Percentiles rank a stretch among this genome's conserved stretches.
Conservation (phyloP, 2,888 invertebrate species). For the Branchellion lobata region DNA sequence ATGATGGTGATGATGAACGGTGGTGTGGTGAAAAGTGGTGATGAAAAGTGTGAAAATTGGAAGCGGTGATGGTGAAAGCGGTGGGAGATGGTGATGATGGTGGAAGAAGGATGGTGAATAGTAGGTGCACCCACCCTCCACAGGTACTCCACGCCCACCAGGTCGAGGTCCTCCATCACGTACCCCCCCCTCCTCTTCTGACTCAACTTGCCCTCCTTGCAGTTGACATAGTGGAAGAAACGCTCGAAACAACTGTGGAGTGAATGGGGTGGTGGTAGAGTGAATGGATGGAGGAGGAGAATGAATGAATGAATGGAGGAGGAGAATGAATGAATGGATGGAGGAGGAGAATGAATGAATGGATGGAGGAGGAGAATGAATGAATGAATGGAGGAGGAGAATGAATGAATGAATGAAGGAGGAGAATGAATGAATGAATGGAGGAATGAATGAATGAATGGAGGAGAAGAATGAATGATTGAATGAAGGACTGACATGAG, state of each 20-base stretch:
- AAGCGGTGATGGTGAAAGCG: too few relatives aligned
- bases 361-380: too few relatives aligned
- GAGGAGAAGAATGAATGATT: not conserved
- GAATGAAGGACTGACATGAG: slow-evolving; percentile 72
- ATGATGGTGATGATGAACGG: too few relatives aligned
- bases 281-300: not conserved
- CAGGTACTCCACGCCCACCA: slow-evolving; percentile 92
- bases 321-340: slow-evolving; percentile 4
- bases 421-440: not conserved
- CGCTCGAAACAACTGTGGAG: slow-evolving; percentile 68
- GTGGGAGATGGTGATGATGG: too few relatives aligned
- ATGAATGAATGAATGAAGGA: not conserved
- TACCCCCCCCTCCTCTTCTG: slow-evolving; percentile 77
- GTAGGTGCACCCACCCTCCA: slow-evolving; percentile 71
- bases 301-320: not conserved
- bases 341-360: too few relatives aligned
- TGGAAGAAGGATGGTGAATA: not conserved
- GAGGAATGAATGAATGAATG: not conserved
- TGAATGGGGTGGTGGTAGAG: not conserved
- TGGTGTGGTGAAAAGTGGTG: too few relatives aligned
- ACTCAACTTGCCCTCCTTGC: slow-evolving; percentile 87
- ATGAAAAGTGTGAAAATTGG: too few relatives aligned
- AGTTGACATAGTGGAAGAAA: slow-evolving; percentile 91
- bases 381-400: not conserved
- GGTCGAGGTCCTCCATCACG: slow-evolving; percentile 83